Conservation (phyloP, 2,888 invertebrate species). For the Orchesella flavescens region DNA sequence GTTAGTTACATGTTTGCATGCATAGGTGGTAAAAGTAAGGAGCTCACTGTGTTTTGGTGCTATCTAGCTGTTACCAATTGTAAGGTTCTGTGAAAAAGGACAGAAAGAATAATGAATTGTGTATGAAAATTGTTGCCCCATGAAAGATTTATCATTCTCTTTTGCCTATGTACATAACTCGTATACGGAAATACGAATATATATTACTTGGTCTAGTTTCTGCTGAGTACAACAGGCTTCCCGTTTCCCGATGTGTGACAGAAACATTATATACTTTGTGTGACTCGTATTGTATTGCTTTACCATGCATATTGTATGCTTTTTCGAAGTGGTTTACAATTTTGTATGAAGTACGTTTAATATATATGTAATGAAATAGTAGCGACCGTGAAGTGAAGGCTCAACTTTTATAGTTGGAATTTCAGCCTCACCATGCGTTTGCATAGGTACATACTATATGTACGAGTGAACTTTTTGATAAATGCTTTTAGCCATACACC, state of each 20-base stretch:
- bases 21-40: constrained; percentile 23
- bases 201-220: background rate
- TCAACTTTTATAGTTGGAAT: background rate
- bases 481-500: background rate
- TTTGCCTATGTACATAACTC: constrained; percentile 26
- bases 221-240: background rate
- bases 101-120: constrained; percentile 41
- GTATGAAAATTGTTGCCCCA: constrained; percentile 40
- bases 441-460: background rate
- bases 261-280: background rate
- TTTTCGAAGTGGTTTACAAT: constrained; percentile 3
- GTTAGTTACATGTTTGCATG: constrained; percentile 25
- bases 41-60: background rate
- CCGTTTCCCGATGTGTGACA: background rate
- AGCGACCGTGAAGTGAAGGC: no score
- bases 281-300: background rate
- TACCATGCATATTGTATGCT: background rate
- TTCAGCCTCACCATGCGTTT: background rate
- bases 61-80: constrained; percentile 36
- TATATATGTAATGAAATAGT: no score
- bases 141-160: constrained; percentile 55
- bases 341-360: background rate
- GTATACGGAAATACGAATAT: background rate
- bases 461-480: background rate
- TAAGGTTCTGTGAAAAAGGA: constrained; percentile 15